Percentiles rank a stretch among this genome's conserved stretches.
These are phyloP conservation scores for Xestia xanthographa DNA, from an alignment of 2,888 invertebrate genomes.

Conservation along the genomic window DNA sequence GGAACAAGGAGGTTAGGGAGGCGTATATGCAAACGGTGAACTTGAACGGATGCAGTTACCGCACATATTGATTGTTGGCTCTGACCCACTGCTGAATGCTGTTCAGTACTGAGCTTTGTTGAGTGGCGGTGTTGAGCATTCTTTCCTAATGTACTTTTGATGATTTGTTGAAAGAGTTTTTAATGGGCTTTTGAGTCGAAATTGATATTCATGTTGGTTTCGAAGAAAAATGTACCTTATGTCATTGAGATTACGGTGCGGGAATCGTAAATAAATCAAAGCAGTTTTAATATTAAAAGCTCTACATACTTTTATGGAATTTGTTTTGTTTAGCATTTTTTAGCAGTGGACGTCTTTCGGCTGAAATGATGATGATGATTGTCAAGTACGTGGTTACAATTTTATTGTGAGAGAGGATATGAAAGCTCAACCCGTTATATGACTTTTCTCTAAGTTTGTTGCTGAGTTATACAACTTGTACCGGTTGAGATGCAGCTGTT, in stretches of 20 bases:
- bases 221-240: not conserved
- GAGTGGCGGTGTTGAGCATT: constrained; percentile 17
- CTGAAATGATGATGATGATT: too few relatives aligned
- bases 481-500: constrained; percentile 46
- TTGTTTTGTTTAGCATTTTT: not conserved
- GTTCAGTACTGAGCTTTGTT: constrained; percentile 10
- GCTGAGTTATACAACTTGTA: constrained; percentile 27
- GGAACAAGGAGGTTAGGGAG: constrained; percentile 66
- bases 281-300: not conserved
- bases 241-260: not conserved
- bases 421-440: constrained; percentile 26
- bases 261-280: not conserved
- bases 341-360: too few relatives aligned
- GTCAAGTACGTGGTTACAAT: too few relatives aligned
- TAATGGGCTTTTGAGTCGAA: not conserved
- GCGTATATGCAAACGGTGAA: constrained; percentile 76
- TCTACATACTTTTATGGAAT: not conserved
- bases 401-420: too few relatives aligned
- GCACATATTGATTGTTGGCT: constrained; percentile 76
- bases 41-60: constrained; percentile 76
- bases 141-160: constrained; percentile 29
- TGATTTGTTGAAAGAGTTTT: constrained; percentile 20
- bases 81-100: constrained; percentile 50
- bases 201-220: not conserved
- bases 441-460: constrained; percentile 43